Percentiles rank a stretch among this genome's conserved stretches.
phyloP scores from a whole-genome alignment of 2,113 vertebrate species.

The Nyctereutes procyonoides region DNA sequence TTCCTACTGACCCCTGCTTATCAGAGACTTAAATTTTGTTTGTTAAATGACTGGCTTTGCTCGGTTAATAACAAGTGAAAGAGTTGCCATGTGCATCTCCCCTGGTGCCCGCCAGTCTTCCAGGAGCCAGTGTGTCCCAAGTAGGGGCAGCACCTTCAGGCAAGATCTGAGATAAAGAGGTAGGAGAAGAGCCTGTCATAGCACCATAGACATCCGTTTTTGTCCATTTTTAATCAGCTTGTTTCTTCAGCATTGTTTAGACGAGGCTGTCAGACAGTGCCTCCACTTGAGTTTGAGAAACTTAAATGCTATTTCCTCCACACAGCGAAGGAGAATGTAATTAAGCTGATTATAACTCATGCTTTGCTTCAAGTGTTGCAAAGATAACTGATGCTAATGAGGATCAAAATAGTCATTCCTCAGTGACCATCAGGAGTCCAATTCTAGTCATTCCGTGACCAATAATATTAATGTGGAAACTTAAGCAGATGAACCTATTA shows the following conservation, averaged over 20 bases:
- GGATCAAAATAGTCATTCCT: conserved; percentile 63
- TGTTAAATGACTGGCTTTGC: background rate
- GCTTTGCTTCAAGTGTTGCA: conserved; percentile 27
- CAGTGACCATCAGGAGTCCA: conserved; percentile 43
- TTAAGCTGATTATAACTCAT: conserved; percentile 12
- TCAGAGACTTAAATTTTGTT: background rate
- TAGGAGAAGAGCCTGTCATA: background rate
- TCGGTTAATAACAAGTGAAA: background rate
- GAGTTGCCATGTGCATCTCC: fast-evolving
- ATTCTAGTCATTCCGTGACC: conserved; percentile 58
- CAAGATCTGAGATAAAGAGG: background rate
- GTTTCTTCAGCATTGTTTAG: background rate
- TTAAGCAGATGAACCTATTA: conserved; percentile 68
- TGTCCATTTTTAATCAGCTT: background rate
- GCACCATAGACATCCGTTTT: background rate
- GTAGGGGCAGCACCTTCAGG: background rate
- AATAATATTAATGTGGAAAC: conserved; percentile 67
- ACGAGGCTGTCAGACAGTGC: background rate
- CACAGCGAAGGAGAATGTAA: background rate
- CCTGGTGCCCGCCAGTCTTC: background rate
- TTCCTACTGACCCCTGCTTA: background rate
- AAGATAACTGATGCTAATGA: conserved; percentile 54
- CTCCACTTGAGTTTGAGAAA: background rate
- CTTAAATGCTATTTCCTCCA: background rate
- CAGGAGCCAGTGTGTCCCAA: background rate